Evolutionary conservation across 2,797 vertebrate genomes (phyloP).

Genomic region (Phrynocephalus forsythii): DNA sequence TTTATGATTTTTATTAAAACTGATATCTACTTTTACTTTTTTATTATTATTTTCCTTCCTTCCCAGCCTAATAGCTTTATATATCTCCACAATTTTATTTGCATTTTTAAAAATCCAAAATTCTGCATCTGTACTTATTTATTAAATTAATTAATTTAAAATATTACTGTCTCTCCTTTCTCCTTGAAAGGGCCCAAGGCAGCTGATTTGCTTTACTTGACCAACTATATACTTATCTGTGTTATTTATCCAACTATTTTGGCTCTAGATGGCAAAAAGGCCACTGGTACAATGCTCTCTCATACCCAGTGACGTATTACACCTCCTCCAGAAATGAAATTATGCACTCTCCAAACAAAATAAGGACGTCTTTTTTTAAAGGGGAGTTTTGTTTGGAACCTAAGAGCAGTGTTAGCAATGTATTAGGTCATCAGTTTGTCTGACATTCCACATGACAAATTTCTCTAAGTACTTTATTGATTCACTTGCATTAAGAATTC

Average conservation of each 20-base stretch:
- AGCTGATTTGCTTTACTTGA: too few species aligned
- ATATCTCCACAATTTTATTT: background rate
- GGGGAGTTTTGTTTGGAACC: background rate
- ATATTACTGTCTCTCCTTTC: too few species aligned
- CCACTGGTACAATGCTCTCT: background rate
- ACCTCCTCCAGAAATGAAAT: background rate
- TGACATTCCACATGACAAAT: background rate
- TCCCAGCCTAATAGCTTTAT: background rate
- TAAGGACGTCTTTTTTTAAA: background rate
- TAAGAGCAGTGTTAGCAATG: background rate
- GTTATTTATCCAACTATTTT: background rate
- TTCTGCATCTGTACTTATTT: too few species aligned
- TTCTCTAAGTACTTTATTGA: background rate
- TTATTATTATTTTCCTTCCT: too few species aligned
- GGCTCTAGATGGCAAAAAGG: background rate
- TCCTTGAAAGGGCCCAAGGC: too few species aligned
- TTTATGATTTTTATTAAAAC: background rate
- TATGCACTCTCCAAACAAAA: background rate
- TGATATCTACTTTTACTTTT: background rate
- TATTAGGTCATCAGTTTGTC: slow-evolving; percentile 5
- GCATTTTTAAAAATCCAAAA: background rate
- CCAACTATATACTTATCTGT: too few species aligned
- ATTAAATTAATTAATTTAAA: background rate
- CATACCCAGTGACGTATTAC: background rate
- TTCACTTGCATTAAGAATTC: background rate